Conservation (phyloP, 1,140 invertebrate genomes). For the Hyposmocoma kahamanoa region DNA sequence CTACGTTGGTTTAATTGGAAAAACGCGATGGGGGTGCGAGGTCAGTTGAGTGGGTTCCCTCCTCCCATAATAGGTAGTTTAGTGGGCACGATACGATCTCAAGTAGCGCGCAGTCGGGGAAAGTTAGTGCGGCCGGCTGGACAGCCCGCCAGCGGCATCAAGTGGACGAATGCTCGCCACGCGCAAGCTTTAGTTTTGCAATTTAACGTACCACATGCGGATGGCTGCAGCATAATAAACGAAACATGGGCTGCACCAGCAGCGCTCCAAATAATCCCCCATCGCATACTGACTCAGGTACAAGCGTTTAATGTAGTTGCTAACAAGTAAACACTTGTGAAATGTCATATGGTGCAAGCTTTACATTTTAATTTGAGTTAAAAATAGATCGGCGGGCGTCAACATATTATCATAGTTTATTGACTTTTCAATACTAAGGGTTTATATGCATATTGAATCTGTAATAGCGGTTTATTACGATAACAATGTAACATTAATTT, state of each 20-base stretch:
- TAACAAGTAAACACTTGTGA: too few relatives aligned
- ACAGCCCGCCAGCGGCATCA: conserved; percentile 16
- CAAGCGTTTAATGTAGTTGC: too few relatives aligned
- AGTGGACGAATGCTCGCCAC: not conserved
- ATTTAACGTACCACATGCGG: not conserved
- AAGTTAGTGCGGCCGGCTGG: conserved; percentile 36
- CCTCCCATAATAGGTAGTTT: conserved; percentile 51
- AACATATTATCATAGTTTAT: too few relatives aligned
- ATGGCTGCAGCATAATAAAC: conserved; percentile 2
- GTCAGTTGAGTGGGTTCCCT: conserved; percentile 59
- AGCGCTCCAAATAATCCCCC: conserved; percentile 42
- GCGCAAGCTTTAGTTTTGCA: too few relatives aligned
- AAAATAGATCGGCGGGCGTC: too few relatives aligned
- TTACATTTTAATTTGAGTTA: too few relatives aligned
- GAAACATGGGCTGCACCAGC: conserved; percentile 61
- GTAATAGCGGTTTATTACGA: too few relatives aligned
- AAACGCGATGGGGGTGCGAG: conserved; percentile 70
- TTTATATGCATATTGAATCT: too few relatives aligned
- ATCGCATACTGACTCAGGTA: not conserved
- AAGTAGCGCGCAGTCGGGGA: conserved; percentile 42
- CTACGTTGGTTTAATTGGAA: conserved; percentile 66
- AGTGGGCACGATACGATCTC: conserved; percentile 56
- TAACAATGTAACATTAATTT: too few relatives aligned
- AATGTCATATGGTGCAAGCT: too few relatives aligned
- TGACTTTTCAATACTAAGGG: too few relatives aligned